Evolutionary conservation across 2,113 vertebrate genomes (phyloP).

Genomic region (Calyptomena viridis): DNA sequence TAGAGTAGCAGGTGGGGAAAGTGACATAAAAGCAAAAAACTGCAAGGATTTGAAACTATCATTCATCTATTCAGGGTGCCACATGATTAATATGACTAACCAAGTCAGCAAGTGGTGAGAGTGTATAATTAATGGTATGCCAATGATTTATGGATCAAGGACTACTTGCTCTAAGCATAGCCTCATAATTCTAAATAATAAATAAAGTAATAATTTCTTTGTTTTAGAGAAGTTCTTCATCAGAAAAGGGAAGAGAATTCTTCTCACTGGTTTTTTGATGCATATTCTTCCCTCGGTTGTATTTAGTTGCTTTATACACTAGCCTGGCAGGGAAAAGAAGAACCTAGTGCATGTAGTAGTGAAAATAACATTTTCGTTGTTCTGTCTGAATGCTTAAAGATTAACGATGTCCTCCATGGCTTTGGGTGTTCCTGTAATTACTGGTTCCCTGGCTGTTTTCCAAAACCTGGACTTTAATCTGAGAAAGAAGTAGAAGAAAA

Average conservation of each 20-base stretch:
- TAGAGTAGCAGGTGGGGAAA: no score
- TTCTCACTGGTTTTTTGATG: background rate
- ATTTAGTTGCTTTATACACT: background rate
- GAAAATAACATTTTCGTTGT: background rate
- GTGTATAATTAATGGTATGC: background rate
- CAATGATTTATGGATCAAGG: conserved; percentile 24
- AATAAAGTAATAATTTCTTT: background rate
- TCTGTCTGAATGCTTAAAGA: background rate
- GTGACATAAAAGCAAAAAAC: background rate
- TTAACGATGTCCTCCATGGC: background rate
- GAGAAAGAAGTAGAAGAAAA: background rate
- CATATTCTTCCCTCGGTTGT: background rate
- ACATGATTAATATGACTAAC: background rate
- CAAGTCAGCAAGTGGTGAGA: background rate
- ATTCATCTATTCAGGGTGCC: background rate
- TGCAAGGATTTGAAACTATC: background rate
- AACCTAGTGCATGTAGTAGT: background rate
- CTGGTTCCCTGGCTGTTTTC: background rate
- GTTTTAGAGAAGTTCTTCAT: background rate
- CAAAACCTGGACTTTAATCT: background rate
- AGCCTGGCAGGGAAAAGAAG: background rate
- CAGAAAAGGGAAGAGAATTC: background rate
- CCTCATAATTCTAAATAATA: conserved; percentile 19
- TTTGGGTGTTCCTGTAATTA: background rate
- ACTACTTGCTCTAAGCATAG: background rate